Evolutionary conservation across 2,113 vertebrate species (phyloP).

Genomic region (Emydura subglobosa): DNA sequence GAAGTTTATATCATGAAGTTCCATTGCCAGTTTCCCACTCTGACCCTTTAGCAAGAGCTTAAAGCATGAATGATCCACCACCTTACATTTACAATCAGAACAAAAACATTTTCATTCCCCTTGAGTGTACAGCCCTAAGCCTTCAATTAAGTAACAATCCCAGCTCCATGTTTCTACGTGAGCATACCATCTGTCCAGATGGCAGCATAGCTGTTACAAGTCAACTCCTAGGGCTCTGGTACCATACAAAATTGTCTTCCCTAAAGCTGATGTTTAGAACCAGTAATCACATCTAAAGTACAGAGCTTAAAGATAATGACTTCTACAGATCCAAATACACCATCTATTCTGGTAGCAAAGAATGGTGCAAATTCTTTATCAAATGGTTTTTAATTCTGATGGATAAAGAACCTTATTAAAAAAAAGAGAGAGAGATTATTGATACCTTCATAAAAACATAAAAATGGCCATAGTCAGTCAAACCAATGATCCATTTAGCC

Average conservation of each 20-base stretch:
- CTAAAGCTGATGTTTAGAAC: neutral
- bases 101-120: neutral
- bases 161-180: neutral
- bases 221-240: neutral
- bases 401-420: neutral
- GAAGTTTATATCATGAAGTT: neutral
- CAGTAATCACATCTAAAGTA: neutral
- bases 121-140: neutral
- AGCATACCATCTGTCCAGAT: neutral
- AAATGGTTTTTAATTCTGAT: neutral
- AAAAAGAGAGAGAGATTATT: neutral
- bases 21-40: neutral
- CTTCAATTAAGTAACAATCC: slow-evolving; percentile 1
- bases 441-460: too few relatives aligned
- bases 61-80: neutral
- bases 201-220: neutral
- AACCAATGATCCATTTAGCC: too few relatives aligned
- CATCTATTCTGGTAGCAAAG: neutral
- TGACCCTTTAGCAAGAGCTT: neutral
- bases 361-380: neutral
- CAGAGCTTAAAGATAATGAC: neutral
- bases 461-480: too few relatives aligned
- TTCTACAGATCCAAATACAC: neutral
- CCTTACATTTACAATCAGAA: neutral
- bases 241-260: neutral